Conservation (phyloP, 2,113 vertebrate genomes). For the Centrocercus urophasianus region DNA sequence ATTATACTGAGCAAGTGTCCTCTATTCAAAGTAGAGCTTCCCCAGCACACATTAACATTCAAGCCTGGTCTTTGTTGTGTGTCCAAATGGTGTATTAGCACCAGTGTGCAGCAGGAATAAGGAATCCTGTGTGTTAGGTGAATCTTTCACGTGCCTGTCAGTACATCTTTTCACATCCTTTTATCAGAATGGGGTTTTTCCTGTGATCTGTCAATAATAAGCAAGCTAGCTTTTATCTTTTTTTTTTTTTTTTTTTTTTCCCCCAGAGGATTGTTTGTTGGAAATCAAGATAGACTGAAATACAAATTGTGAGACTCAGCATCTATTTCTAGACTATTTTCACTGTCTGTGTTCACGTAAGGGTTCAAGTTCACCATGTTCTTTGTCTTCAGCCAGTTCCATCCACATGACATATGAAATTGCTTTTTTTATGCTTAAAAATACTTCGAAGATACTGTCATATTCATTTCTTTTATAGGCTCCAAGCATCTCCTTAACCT, state of each 20-base stretch:
- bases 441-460: not conserved
- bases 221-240: constrained; percentile 6
- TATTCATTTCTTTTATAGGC: not conserved
- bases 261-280: not conserved
- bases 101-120: not conserved
- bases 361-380: not conserved
- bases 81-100: not conserved
- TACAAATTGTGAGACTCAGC: not conserved
- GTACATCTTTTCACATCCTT: constrained; percentile 1
- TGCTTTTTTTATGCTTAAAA: not conserved
- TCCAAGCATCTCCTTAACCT: not conserved
- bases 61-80: not conserved
- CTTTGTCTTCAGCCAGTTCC: not conserved
- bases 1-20: not conserved
- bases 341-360: not conserved
- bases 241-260: not conserved
- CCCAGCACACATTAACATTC: constrained; percentile 14
- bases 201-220: constrained; percentile 1
- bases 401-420: rapidly evolving
- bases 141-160: not conserved
- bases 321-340: not conserved
- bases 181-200: not conserved
- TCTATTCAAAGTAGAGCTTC: not conserved
- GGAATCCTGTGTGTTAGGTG: constrained; percentile 7
- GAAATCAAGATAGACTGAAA: not conserved